Conservation (phyloP, 2,888 invertebrate genomes). For the Tromatobia lineatoria region DNA sequence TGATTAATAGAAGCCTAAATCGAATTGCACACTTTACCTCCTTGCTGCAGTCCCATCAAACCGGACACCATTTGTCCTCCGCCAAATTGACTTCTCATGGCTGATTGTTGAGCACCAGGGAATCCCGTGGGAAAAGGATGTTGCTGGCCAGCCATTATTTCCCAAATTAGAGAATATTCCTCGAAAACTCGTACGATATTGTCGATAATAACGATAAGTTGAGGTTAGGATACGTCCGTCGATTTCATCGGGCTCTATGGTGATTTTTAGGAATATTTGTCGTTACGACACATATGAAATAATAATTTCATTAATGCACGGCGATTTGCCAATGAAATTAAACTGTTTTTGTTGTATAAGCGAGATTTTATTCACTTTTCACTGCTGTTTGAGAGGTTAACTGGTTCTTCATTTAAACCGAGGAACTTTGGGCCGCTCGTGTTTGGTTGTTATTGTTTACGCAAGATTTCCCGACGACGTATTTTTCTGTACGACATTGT, state of each 20-base stretch:
- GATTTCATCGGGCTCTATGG: neutral
- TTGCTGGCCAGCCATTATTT: slow-evolving; percentile 90
- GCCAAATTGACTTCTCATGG: slow-evolving; percentile 89
- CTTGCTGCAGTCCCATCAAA: slow-evolving; percentile 87
- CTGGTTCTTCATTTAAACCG: neutral
- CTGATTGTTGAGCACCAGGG: slow-evolving; percentile 87
- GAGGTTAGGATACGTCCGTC: slow-evolving; percentile 10
- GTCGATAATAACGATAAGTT: neutral
- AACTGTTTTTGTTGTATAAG: neutral
- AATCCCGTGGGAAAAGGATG: slow-evolving; percentile 91
- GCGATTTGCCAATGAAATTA: neutral
- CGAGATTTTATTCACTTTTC: neutral
- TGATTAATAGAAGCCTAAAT: neutral
- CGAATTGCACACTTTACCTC: slow-evolving; percentile 71
- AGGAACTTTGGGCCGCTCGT: neutral
- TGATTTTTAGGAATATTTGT: neutral
- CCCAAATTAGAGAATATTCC: neutral
- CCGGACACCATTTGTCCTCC: slow-evolving; percentile 89
- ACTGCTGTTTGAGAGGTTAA: slow-evolving; percentile 16
- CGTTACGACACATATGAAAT: neutral
- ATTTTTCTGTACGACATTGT: slow-evolving; percentile 34
- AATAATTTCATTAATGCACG: neutral
- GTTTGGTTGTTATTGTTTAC: neutral
- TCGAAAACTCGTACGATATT: neutral
- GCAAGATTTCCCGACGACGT: slow-evolving; percentile 17